These are phyloP conservation scores for Diaphora mendica DNA, from an alignment of 2,888 invertebrate species.

Conservation along the genomic window DNA sequence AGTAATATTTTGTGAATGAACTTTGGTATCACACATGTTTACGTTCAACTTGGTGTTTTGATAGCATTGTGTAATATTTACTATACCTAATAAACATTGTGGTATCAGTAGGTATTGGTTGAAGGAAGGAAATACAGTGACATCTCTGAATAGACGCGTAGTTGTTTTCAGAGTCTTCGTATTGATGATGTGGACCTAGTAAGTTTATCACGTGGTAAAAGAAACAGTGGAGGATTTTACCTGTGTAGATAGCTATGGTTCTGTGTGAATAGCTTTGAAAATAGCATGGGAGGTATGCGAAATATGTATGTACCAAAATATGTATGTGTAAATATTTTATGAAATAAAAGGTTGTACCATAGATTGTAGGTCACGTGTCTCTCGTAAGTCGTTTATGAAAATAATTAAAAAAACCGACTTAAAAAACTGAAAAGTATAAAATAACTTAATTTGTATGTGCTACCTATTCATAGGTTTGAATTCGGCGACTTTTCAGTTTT, in stretches of 20 bases:
- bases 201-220: not conserved
- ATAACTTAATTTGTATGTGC: no score
- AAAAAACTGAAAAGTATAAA: no score
- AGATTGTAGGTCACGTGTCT: no score
- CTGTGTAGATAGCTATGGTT: not conserved
- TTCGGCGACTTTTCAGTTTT: no score
- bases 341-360: not conserved
- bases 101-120: conserved; percentile 35
- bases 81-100: conserved; percentile 4
- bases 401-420: no score
- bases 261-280: not conserved
- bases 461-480: no score
- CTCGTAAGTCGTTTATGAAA: no score
- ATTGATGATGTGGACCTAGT: not conserved
- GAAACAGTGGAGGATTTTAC: not conserved
- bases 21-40: not conserved
- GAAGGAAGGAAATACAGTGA: conserved; percentile 41
- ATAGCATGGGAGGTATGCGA: not conserved
- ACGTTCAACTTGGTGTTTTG: not conserved
- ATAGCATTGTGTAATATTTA: conserved; percentile 3
- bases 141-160: conserved; percentile 27
- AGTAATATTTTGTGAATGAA: not conserved
- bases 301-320: not conserved
- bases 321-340: not conserved
- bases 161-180: not conserved